Evolutionary conservation across 2,797 vertebrate species (phyloP), one percentile per base, ranked within the genome.

Genomic region (Myripristis jacobus): DNA sequence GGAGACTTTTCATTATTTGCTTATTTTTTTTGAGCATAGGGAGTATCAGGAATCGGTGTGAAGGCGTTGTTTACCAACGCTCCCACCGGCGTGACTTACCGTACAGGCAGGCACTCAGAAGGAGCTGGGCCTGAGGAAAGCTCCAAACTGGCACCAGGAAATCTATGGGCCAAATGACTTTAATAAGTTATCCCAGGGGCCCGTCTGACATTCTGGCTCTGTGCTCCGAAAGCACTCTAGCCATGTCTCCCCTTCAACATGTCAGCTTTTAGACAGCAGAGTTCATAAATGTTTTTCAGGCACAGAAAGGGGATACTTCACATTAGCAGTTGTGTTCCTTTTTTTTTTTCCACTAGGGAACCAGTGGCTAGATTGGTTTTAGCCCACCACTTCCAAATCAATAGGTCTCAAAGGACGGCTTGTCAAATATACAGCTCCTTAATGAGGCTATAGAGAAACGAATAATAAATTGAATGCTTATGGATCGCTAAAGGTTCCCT

Each of bases 151-250:
- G 91, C 89, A 91, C 77, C 81, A 86, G 90, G 83, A 89, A 88
- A 90, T 85, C 85, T 84, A 82, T 13, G 65, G 76, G 82, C 87
- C 87, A 93, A 93, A 93, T 89, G 82, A 92, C 77, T 93, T 92
- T 92, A 91, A 92, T 92, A 91, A 89, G 86, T 87, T 83, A 52
- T 92, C 91, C 88, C 90, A 81, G 78, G 88, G 92, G 90, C 67
- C 84, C 83, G 70, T 76, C 87, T 90, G 89, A 91, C 88, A 84
- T 86, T 87, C 86, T 82, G 87, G 87, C 89, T 86, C 72, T 27
- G 72, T 65, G 72, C 82, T 89, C 48, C 13, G 5, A 66, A 29
- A 82, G 80, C 50, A 31, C 88, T 86, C 79, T 46, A 67, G 77
- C 80, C 80, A 81, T 79, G 79, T 85, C 87, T 85, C 76, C 65